These are phyloP conservation scores for Drosophila stalkeri DNA, from an alignment of 2,888 invertebrate species.

Conservation along the genomic window DNA sequence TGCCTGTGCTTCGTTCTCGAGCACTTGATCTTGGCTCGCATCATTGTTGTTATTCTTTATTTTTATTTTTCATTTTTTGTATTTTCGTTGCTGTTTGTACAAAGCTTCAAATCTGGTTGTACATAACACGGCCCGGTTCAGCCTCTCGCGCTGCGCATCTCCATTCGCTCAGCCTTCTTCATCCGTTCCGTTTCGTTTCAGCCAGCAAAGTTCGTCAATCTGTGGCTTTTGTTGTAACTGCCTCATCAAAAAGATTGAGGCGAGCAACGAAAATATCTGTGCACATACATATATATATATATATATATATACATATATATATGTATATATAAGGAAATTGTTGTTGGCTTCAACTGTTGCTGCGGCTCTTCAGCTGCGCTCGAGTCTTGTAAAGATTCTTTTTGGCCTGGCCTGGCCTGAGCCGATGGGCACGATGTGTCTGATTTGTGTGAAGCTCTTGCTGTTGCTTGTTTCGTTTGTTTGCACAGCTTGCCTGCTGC, in stretches of 20 bases:
- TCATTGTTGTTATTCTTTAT: conserved; percentile 58
- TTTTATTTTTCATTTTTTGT: conserved; percentile 28
- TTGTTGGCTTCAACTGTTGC: conserved; percentile 28
- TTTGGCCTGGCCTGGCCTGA: conserved; percentile 34
- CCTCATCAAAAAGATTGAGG: conserved; percentile 71
- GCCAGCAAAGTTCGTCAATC: conserved; percentile 73
- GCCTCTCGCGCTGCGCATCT: not conserved
- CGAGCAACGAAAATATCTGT: conserved; percentile 50
- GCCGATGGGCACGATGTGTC: conserved; percentile 32
- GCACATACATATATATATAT: conserved; percentile 18
- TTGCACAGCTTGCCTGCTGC: conserved; percentile 40
- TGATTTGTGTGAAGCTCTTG: conserved; percentile 22
- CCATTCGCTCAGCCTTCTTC: conserved; percentile 16
- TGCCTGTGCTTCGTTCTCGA: conserved; percentile 51
- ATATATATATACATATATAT: conserved; percentile 23
- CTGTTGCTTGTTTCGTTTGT: conserved; percentile 26
- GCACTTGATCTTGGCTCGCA: conserved; percentile 76
- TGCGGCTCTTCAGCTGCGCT: conserved; percentile 46
- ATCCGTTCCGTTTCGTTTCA: conserved; percentile 54
- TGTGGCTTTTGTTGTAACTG: conserved; percentile 71
- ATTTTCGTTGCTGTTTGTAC: conserved; percentile 67
- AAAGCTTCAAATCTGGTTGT: conserved; percentile 78
- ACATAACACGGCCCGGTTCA: conserved; percentile 21
- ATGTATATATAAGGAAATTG: conserved; percentile 14
- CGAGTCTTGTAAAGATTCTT: conserved; percentile 57